phyloP scores from a whole-genome alignment of 2,888 invertebrate species.

The Parthenolecanium corni region DNA sequence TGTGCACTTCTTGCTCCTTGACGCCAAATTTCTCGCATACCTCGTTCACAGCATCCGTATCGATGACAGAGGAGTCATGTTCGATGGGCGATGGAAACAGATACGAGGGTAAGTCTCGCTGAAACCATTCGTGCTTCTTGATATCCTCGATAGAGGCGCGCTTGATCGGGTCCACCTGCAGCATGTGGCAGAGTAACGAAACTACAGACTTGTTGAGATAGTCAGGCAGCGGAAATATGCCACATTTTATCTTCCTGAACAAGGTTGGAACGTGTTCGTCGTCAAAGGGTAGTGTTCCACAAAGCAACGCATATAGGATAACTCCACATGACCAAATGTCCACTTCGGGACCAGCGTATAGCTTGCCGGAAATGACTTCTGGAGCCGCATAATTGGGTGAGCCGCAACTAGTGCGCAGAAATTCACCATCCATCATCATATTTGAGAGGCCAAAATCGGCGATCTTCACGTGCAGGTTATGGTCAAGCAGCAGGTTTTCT shows the following conservation, averaged over 20 bases:
- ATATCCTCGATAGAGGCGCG: conserved; percentile 94
- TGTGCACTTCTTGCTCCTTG: conserved; percentile 86
- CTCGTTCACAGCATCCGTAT: conserved; percentile 89
- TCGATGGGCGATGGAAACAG: conserved; percentile 96
- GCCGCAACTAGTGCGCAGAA: conserved; percentile 93
- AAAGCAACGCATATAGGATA: conserved; percentile 93
- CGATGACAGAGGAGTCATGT: conserved; percentile 94
- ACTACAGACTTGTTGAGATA: conserved; percentile 93
- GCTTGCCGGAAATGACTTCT: conserved; percentile 95
- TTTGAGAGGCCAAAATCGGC: conserved; percentile 86
- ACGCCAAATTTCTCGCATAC: conserved; percentile 86
- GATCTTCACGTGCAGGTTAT: conserved; percentile 95
- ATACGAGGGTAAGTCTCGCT: conserved; percentile 89
- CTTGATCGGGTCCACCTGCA: conserved; percentile 97
- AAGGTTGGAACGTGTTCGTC: conserved; percentile 98
- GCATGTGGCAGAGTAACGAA: conserved; percentile 82
- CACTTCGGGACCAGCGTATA: conserved; percentile 99
- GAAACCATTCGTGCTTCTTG: conserved; percentile 99
- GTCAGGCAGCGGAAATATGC: conserved; percentile 96
- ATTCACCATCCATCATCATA: conserved; percentile 99
- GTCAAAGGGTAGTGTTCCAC: conserved; percentile 94
- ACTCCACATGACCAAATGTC: conserved; percentile 99
- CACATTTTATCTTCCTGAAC: conserved; percentile 97
- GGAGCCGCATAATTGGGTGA: conserved; percentile 99
- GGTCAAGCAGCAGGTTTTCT: conserved; percentile 89